Conservation (phyloP, 35 echinoderm and acorn worm genomes). For the Lytechinus pictus region DNA sequence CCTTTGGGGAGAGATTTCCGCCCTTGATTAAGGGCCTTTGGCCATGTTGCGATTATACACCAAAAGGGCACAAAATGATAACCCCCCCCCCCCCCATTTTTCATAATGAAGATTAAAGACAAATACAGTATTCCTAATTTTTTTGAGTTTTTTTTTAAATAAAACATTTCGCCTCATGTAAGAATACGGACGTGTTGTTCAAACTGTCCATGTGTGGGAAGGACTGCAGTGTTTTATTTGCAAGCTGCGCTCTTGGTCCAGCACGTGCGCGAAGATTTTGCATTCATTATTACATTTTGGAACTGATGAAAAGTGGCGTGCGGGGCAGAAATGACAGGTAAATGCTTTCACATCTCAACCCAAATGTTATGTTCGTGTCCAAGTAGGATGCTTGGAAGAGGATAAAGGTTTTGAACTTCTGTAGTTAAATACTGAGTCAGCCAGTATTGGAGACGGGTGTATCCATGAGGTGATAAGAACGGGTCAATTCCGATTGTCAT, state of each 20-base stretch:
- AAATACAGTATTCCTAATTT: no score
- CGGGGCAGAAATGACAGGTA: background rate
- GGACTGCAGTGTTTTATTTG: background rate
- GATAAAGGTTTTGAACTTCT: background rate
- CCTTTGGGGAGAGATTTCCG: no score
- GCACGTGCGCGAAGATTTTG: background rate
- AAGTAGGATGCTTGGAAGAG: background rate
- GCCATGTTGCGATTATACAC: no score
- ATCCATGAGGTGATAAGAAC: background rate
- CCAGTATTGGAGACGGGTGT: background rate
- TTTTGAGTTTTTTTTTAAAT: background rate
- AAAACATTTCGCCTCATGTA: background rate
- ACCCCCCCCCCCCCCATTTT: no score
- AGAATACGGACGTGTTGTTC: background rate
- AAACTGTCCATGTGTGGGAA: background rate
- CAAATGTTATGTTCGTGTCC: background rate
- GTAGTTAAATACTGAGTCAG: background rate
- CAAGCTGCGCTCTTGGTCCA: background rate
- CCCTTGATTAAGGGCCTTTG: no score
- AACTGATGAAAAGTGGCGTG: background rate
- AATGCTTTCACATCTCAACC: background rate
- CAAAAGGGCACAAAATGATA: no score
- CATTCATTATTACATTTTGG: constrained; percentile 16
- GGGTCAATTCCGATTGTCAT: no score
- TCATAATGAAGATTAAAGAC: no score